A percentile compares a stretch with the other conserved stretches of the same genome.
Conservation (phyloP, 1,140 invertebrate species). For the Hesperophylax magnus region DNA sequence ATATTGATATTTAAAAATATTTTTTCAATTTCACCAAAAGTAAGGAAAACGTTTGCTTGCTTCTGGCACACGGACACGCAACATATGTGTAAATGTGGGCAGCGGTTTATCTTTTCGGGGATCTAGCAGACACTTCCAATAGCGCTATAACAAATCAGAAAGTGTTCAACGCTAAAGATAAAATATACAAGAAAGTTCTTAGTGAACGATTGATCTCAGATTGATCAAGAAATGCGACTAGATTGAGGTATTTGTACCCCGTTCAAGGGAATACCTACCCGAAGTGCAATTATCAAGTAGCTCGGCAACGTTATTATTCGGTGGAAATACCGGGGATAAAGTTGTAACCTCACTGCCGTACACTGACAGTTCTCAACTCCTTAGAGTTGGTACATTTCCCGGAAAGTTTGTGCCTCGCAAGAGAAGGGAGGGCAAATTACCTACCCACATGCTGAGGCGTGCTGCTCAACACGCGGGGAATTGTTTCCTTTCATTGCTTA, state of each 20-base stretch:
- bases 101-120: too few species aligned
- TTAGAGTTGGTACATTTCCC: slow-evolving; percentile 5
- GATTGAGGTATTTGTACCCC: neutral
- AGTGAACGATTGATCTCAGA: too few species aligned
- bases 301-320: slow-evolving; percentile 17
- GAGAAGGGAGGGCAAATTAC: neutral
- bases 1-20: too few species aligned
- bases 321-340: slow-evolving; percentile 14
- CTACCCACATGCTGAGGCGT: neutral
- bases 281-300: neutral
- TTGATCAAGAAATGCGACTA: too few species aligned
- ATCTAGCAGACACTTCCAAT: too few species aligned
- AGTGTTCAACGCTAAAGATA: too few species aligned
- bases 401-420: neutral
- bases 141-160: too few species aligned
- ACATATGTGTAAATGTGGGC: too few species aligned
- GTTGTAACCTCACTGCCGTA: neutral
- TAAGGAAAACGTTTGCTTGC: too few species aligned
- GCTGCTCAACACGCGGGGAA: neutral
- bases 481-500: slow-evolving; percentile 9
- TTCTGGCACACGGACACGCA: too few species aligned
- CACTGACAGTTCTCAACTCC: slow-evolving; percentile 2
- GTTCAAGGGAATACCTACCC: neutral
- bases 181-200: too few species aligned
- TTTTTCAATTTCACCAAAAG: too few species aligned